phyloP scores from a whole-genome alignment of 2,797 vertebrate species.

The Moxostoma hubbsi region DNA sequence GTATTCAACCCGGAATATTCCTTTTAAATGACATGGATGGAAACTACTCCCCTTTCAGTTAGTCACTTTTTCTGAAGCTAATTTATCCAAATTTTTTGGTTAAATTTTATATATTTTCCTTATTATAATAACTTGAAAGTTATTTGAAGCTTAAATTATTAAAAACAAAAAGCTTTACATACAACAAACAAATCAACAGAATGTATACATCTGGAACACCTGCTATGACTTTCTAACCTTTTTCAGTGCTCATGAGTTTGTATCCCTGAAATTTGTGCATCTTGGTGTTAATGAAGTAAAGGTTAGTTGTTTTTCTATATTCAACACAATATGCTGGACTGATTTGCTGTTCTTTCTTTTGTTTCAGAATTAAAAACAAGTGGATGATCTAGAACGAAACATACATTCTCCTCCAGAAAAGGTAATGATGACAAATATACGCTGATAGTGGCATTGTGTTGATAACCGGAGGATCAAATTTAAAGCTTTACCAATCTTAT shows the following conservation, averaged over 20 bases:
- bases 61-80: no score
- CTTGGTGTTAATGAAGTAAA: neutral
- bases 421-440: constrained; percentile 33
- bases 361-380: constrained; percentile 45
- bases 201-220: no score
- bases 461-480: neutral
- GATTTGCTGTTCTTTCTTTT: constrained; percentile 19
- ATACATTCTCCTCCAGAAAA: constrained; percentile 55
- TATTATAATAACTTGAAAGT: no score
- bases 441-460: neutral
- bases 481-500: neutral
- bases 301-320: neutral
- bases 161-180: no score
- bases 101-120: no score
- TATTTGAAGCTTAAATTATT: no score
- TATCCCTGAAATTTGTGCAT: neutral
- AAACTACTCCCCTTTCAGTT: no score
- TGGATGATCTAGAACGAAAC: constrained; percentile 57
- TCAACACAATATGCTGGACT: neutral
- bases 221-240: no score
- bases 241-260: neutral
- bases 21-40: no score
- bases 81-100: no score
- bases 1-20: no score
- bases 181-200: no score